Evolutionary conservation across 2,797 vertebrate species (phyloP), one percentile per base, ranked within the genome.

Genomic region (Scolopax rusticola): DNA sequence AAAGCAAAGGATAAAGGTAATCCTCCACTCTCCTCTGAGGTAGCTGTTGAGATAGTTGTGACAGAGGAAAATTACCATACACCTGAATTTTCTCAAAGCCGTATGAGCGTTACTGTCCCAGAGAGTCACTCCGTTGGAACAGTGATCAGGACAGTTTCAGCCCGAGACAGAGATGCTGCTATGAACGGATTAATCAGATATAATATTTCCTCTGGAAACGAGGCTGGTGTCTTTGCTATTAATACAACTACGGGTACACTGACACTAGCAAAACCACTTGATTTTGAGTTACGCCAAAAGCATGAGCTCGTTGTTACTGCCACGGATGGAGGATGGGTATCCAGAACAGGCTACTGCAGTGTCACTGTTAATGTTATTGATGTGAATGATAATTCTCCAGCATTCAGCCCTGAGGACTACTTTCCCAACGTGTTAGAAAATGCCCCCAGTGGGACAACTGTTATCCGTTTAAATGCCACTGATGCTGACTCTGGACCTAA

Each of bases 11-110:
- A 99, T 97, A 99, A 98, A 98, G 99, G 99, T 45, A 99, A 99
- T 81, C 99, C 99, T 54, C 99, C 99, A 3, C 97, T 99, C 78
- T 99, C 98, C 0, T 95, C 98, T 0, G 98, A 98, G 67, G 98
- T 98, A 1, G 95, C 97, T 6, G 98, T 99, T 78, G 98, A 98
- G 51, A 98, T 99, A 70, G 98, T 98, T 0, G 98, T 99, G 51
- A 99, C 99, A 0, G 99, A 99, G 92, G 99, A 99, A 96, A 99
- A 99, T 95, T 99, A 99, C 95, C 99, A 99, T 80, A 99, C 99
- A 0, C 99, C 99, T 0, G 99, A 99, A 95, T 99, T 99, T 98
- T 99, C 99, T n/a, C 99, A 99, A 97, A 99, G 97, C 97, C 99
- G 98, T 82, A 98, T 99, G 95, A 99, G 98, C 5, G 96, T 99